Evolutionary conservation across 1,140 invertebrate species (phyloP), one percentile per base, ranked within the genome.

Genomic region (Nasonia vitripennis): DNA sequence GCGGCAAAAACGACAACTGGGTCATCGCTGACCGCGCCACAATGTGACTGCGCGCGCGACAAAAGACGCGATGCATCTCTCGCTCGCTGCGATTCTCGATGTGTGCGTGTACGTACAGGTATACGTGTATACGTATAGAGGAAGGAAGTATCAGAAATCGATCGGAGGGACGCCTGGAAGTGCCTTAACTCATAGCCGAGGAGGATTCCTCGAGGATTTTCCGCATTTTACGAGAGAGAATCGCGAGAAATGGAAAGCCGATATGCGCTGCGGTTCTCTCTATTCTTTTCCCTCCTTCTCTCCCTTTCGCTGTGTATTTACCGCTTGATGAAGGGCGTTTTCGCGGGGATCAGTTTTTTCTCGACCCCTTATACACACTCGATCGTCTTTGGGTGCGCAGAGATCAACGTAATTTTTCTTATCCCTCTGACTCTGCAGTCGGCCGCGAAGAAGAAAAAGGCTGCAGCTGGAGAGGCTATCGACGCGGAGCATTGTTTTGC

Each of bases 141-240:
- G 27, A 71, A 71, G 70, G 23, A 71, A 71, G 37, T 31, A 62
- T 62, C 12, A 48, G 37, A 34, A 34, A 55, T 80, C 83, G 84
- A 85, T 83, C 67, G 80, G 31, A 83, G 83, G 70, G 81, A 86
- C 51, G 80, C 78, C 2, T 78, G 62, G 51, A 84, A 86, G 62
- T 67, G 83, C 71, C n/a, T 81, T 75, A 73, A 83, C 70, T 83
- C 81, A 83, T 78, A 83, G 74, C 81, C 83, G 75, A 81, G 45
- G 75, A 51, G 41, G 79, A 87, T 86, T 84, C 55, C 20, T 62
- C 73, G 81, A 48, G 80, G 82, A 78, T 85, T 81, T 71, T 31
- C 55, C 55, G 12, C 27, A 71, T 71, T 84, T 75, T 77, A 45
- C 14, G 71, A 77, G 71, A 82, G 41, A 79, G 17, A 81, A 88